Evolutionary conservation across 2,113 vertebrate species (phyloP), one percentile per base, ranked within the genome.

Genomic region (Cynoglossus semilaevis): DNA sequence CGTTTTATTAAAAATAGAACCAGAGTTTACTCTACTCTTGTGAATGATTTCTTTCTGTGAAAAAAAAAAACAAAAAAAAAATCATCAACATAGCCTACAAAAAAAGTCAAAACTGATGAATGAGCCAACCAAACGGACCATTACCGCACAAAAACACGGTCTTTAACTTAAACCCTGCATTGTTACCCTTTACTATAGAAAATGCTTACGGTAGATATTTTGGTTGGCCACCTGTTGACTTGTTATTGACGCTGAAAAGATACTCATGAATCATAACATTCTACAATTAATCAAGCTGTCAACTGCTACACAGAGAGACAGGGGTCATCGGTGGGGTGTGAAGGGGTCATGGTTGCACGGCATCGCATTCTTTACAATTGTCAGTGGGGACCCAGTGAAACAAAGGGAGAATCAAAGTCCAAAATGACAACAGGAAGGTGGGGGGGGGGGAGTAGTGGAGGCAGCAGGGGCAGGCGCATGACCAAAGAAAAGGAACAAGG

Each of bases 241-340:
- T 90, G 91, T 96, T 98, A 96, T 96, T 98, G 96, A 94, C 90
- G 90, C 92, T 89, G 92, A 93, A 92, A 87, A 96, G 93, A 94
- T 96, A 96, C 92, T 97, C 95, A 98, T 98, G 98, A 99, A 99
- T 99, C 96, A 98, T 99, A 98, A 97, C 94, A 91, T 92, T 75
- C 91, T 92, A 94, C 97, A 97, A 99, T 99, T 96, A 98, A 99
- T 99, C 96, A 98, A 96, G 92, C 94, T 99, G 97, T 98, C 97
- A 96, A 90, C 86, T 76, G 82, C 84, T 69, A 29, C 22, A 6
- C 6, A 29, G 6, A 29, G 22, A 29, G 22, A 29, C 22, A 29
- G 22, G 6, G 22, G 22, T 29, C 22, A 29, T 29, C 22, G 6
- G 22, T 29, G 22, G 22, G 22, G 22, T 29, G 22, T 29, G 22